Base-by-base conservation (phyloP, 2,797 vertebrate species). In the Euthynnus affinis region DNA sequence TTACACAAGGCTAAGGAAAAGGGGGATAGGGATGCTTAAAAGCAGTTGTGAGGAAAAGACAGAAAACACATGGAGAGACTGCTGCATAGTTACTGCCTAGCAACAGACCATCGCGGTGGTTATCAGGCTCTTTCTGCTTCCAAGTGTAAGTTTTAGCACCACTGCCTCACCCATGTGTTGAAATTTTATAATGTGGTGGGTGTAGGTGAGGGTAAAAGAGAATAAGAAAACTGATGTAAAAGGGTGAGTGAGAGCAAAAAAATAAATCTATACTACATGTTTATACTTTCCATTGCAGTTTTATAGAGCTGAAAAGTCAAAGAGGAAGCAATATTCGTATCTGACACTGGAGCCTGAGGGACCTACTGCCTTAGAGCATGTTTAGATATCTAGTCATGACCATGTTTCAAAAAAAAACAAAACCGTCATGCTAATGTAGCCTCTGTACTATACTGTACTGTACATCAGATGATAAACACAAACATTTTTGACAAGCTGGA, bases 41-140 rank as follows among this genome's bases (percentile, higher is more conserved):
- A 81, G 71, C 78, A 73, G 68, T 56, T 78, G 81, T 65, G 77
- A 75, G 68, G 70, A 73, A 61, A 69, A 58, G 55, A 76, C 67
- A 74, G 71, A 65, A 78, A 76, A 76, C 65, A 82, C 83, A 77
- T 34, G 52, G 67, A 78, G 82, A 87, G 81, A 83, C 61, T 92
- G 87, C 92, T 91, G 94, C 94, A 95, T 90, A 88, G 92, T 90
- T 94, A 94, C 94, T 94, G 94, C 93, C 94, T 93, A 93, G 94
- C 94, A 95, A 95, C 94, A 95, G 91, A 87, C 74, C 83, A 71
- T 87, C 71, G 46, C 74, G 7, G 80, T 76, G 81, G 88, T 82
- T 85, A 90, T 89, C 88, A 69, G 60, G 82, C 72, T 84, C 48
- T 55, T 76, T 88, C 78, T 82, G 83, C 81, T 76, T 83, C 73